Evolutionary conservation across 2,888 invertebrate genomes (phyloP).

Genomic region (Euproctis similis): DNA sequence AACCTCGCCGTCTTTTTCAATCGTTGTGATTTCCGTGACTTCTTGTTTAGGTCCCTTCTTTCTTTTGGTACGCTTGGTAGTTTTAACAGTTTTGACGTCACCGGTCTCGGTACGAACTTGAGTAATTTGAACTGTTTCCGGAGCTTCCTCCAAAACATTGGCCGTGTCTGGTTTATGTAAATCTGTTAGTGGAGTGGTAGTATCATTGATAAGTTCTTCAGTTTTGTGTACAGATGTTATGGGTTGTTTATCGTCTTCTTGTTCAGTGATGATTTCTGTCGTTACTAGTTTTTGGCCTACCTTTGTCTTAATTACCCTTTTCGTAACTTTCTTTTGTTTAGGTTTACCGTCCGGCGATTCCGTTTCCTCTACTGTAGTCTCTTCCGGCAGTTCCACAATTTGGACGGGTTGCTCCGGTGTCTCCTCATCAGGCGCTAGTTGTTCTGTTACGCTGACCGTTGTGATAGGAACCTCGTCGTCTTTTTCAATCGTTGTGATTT

Average conservation of each 20-base stretch:
- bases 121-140: constrained; percentile 48
- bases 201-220: constrained; percentile 10
- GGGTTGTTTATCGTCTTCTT: constrained; percentile 33
- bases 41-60: constrained; percentile 17
- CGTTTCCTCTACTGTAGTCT: neutral
- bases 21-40: constrained; percentile 7
- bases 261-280: constrained; percentile 31
- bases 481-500: constrained; percentile 24
- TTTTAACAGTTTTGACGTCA: constrained; percentile 17
- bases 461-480: neutral
- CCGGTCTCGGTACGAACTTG: constrained; percentile 29
- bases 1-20: constrained; percentile 7
- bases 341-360: constrained; percentile 29
- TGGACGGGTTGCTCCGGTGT: too few relatives aligned
- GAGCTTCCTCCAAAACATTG: constrained; percentile 25
- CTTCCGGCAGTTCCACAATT: neutral
- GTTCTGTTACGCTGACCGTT: neutral
- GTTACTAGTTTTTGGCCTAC: constrained; percentile 9
- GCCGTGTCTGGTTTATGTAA: constrained; percentile 1
- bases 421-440: neutral
- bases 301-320: constrained; percentile 29
- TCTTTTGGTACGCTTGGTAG: constrained; percentile 24
- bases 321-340: constrained; percentile 36
- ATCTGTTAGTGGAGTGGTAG: neutral
- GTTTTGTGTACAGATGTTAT: constrained; percentile 36